phyloP scores from a whole-genome alignment of 2,797 vertebrate species.

The Prunella strophiata region DNA sequence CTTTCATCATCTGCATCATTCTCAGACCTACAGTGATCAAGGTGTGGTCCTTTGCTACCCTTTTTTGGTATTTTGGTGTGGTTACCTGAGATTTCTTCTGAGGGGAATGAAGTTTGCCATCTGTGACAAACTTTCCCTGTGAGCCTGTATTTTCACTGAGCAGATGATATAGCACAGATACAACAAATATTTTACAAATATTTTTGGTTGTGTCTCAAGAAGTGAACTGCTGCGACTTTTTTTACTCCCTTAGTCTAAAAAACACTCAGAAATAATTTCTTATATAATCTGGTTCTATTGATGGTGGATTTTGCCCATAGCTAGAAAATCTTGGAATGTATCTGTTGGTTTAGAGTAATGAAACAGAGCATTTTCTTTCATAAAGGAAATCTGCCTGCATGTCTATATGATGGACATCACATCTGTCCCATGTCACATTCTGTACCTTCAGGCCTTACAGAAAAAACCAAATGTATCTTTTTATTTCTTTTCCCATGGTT shows the following conservation, averaged over 20 bases:
- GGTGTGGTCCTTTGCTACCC: neutral
- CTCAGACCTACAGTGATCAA: neutral
- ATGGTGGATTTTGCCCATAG: neutral
- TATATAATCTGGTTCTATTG: neutral
- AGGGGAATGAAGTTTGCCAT: neutral
- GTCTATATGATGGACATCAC: neutral
- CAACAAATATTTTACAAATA: neutral
- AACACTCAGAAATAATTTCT: neutral
- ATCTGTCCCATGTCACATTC: rapidly evolving
- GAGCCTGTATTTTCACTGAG: neutral
- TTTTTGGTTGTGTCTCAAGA: neutral
- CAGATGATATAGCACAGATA: neutral
- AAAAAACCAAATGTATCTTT: neutral
- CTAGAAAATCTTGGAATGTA: neutral
- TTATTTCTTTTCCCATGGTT: neutral
- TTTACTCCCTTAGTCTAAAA: neutral
- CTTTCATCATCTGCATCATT: neutral
- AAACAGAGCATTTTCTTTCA: neutral
- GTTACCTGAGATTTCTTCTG: neutral
- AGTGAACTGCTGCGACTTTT: neutral
- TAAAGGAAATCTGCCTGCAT: neutral
- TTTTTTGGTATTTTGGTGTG: neutral
- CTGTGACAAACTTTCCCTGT: neutral
- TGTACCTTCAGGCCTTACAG: neutral
- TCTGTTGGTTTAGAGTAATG: neutral